These are phyloP conservation scores for Halcyon chelicuti DNA, from an alignment of 2,797 vertebrate genomes.

Conservation along the genomic window DNA sequence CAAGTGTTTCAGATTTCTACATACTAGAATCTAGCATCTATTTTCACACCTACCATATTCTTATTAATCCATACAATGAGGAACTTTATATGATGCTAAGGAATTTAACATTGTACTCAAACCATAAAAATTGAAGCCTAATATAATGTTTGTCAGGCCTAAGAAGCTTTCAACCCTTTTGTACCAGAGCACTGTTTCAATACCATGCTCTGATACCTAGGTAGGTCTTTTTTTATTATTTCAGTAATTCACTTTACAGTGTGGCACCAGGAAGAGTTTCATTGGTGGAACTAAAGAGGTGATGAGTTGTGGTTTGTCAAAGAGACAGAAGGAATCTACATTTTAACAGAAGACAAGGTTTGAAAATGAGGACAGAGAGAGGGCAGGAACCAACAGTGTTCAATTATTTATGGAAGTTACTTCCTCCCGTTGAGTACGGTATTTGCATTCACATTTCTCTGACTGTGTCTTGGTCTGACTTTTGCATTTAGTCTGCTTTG, in stretches of 20 bases:
- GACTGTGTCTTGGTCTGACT: neutral
- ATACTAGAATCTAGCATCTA: neutral
- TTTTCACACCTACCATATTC: neutral
- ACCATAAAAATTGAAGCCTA: neutral
- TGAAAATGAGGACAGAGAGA: neutral
- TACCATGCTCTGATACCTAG: accelerated
- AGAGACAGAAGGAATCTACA: neutral
- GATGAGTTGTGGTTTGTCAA: neutral
- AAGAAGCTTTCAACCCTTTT: neutral
- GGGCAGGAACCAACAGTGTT: neutral
- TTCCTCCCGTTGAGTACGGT: neutral
- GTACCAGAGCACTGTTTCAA: neutral
- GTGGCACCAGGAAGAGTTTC: neutral
- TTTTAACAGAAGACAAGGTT: neutral
- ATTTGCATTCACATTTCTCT: neutral
- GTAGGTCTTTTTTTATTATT: neutral
- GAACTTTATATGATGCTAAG: neutral
- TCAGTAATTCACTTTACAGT: neutral
- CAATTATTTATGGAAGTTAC: neutral
- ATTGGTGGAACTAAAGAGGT: neutral
- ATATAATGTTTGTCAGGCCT: neutral
- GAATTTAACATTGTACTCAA: neutral
- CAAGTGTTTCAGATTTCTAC: neutral
- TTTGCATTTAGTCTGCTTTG: neutral
- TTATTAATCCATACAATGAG: neutral